Percentiles rank a stretch among this genome's conserved stretches.
Conservation (phyloP, 2,888 invertebrate genomes). For the Pyrrhia umbra region DNA sequence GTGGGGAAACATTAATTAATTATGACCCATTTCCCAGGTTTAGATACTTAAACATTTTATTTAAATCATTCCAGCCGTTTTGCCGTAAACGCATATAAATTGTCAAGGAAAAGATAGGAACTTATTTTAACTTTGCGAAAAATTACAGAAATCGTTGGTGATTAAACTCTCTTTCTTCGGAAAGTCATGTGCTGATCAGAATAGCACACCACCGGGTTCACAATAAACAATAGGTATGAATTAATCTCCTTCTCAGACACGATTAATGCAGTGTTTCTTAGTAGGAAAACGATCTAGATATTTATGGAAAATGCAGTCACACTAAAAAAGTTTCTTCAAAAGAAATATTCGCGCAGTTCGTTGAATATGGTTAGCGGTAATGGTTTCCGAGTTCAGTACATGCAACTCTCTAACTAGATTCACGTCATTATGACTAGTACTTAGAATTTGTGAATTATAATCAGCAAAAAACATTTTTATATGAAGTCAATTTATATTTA, state of each 20-base stretch:
- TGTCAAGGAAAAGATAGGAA: no score
- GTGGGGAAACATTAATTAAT: no score
- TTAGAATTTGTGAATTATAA: constrained; percentile 19
- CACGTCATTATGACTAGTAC: constrained; percentile 26
- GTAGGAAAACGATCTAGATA: constrained; percentile 22
- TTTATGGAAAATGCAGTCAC: constrained; percentile 19
- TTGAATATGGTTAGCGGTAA: constrained; percentile 69
- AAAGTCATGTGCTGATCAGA: background rate
- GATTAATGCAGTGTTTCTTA: constrained; percentile 8
- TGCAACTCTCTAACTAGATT: constrained; percentile 67
- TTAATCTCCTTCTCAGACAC: constrained; percentile 27
- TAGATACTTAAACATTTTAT: no score
- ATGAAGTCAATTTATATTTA: background rate
- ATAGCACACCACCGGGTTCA: background rate
- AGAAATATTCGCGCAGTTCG: constrained; percentile 71
- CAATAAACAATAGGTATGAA: constrained; percentile 15
- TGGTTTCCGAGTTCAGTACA: constrained; percentile 69
- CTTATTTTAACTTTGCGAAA: no score
- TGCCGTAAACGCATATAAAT: no score
- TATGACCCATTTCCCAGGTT: no score
- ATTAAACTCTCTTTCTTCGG: constrained; percentile 11
- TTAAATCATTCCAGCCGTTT: no score
- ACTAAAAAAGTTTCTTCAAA: constrained; percentile 63
- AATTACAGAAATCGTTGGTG: constrained; percentile 1
- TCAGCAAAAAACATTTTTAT: background rate